Conservation (phyloP, 2,113 vertebrate genomes). For the Peromyscus polionotus region DNA sequence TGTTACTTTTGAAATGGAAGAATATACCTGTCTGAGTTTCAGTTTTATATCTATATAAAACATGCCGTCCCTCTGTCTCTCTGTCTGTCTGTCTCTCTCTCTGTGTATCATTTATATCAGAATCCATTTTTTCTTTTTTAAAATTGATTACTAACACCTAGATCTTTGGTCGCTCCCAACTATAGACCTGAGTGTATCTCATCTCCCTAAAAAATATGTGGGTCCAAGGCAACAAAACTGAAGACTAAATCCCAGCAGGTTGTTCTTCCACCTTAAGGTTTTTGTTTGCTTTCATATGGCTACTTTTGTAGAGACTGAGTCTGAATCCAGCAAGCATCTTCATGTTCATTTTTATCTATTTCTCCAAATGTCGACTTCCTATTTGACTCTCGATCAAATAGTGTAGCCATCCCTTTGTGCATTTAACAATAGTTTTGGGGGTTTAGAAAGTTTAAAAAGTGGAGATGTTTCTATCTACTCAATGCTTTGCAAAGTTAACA, state of each 20-base stretch:
- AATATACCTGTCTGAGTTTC: background rate
- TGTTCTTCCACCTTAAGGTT: background rate
- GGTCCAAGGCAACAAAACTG: background rate
- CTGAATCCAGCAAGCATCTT: background rate
- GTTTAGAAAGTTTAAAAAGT: background rate
- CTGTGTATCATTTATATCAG: background rate
- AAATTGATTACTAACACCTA: conserved; percentile 7
- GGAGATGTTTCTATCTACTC: background rate
- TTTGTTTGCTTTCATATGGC: background rate
- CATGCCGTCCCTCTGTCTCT: background rate
- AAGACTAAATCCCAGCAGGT: background rate
- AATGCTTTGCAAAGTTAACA: background rate
- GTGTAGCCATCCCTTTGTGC: background rate
- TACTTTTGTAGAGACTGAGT: background rate
- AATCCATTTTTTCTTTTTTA: background rate
- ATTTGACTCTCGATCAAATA: background rate
- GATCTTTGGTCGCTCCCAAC: background rate
- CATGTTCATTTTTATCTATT: background rate
- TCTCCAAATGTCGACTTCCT: background rate
- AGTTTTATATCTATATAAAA: background rate
- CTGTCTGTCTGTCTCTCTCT: background rate
- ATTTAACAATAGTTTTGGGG: background rate
- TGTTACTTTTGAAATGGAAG: background rate
- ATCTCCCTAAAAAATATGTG: background rate
- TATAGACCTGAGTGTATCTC: background rate